Evolutionary conservation across 1,140 invertebrate genomes (phyloP), one percentile per base, ranked within the genome.

Genomic region (Adelges cooleyi): DNA sequence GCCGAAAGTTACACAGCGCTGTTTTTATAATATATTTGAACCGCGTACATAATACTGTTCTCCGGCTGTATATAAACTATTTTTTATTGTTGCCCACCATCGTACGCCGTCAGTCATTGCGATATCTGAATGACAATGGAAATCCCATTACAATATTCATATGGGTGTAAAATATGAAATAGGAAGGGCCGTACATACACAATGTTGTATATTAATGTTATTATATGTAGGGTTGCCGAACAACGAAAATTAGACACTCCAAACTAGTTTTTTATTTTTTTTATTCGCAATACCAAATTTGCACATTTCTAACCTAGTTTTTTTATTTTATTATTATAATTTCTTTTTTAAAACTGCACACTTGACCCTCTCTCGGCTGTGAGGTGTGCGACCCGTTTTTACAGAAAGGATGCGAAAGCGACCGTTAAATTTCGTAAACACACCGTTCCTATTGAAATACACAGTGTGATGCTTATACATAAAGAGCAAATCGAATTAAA

Each of bases 341-440:
- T 33, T 6, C 11, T 33, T 18, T 54, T 40, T 54, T 42, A 27
- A 18, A 15, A n/a, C 18, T 18, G 23, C n/a, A 36, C 38, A 44
- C 38, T 56, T 56, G 53, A 56, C 38, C 53, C 53, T 27, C 29
- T 56, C 36, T 36, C 25, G 42, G 36, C 11, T 33, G 29, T 11
- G 29, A 33, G 5, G 38, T 56, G 22, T 56, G 38, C 53, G 36
- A 33, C 52, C 52, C 22, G 40, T 44, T 56, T 25, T 25, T 13
- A 17, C 20, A 56, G 38, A 56, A 11, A 33, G 11, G 5, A 33
- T 11, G 5, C 11, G 29, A 33, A 11, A 33, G 29, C 11, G 38
- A 56, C 53, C 53, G 53, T 56, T 56, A 56, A 56, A 56, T 56
- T 56, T 40, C 53, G 36, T 56, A 56, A 56, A 54, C 52, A 38